Base-by-base conservation (phyloP, 2,888 invertebrate genomes). In the Cactoblastis cactorum region DNA sequence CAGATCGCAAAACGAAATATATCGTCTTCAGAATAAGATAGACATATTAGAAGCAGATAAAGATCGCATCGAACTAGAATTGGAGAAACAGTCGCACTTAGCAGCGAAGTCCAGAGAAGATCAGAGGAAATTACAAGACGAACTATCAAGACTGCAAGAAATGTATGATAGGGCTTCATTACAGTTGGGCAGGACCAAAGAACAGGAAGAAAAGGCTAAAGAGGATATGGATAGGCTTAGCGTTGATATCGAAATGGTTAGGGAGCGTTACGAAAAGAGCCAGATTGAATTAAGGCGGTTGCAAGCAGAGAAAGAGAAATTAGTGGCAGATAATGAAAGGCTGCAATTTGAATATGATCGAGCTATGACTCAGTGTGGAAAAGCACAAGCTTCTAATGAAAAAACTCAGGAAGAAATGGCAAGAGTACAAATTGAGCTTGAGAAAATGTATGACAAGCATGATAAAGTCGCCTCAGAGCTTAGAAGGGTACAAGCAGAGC, bases 351-450 rank as follows among this genome's bases (percentile, higher is more conserved):
- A 97, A 80, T 87, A 96, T 56, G 97, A 97, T 64, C 90, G 97
- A 56, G 94, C 96, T 0, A 96, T 97, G 85, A 94, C 95, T 52
- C 96, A 97, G 72, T 93, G 94, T 67, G 94, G 93, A 57, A 97
- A 97, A 83, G 94, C 95, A 9, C 96, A 95, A 73, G 94, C 94
- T 9, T 93, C 94, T 4, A 94, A 96, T 55, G 97, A 97, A 73
- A 96, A 97, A 70, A 94, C 95, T 48, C 96, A 97, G 76, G 97
- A 97, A 74, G 97, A 97, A 83, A 92, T 96, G 64, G 94, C 96
- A 0, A 91, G 96, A 65, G 92, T 96, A 65, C 95, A 96, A 72
- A 91, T 96, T 48, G 97, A 97, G 83, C 91, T 96, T 39, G 97
- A 97, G 74, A 97, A 97, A 80, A 94, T 96, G 91, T 95, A 96